Percentiles rank a stretch among this genome's conserved stretches.
phyloP scores from a whole-genome alignment of 1,140 invertebrate species.

The Drosophila micromelanica region DNA sequence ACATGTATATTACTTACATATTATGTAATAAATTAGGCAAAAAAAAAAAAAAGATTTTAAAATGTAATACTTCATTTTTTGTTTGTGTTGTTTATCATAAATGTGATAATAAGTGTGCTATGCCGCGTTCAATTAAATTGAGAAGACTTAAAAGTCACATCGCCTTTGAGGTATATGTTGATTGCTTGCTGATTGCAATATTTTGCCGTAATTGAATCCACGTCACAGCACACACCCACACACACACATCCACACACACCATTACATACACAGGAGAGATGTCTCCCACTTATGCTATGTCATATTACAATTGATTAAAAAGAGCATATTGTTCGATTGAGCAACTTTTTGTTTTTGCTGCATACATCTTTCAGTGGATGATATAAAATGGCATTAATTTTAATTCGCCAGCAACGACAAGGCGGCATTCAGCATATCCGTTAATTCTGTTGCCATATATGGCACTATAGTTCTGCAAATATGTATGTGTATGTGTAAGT shows the following conservation, averaged over 20 bases:
- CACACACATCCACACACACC: neutral
- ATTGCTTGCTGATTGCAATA: slow-evolving; percentile 44
- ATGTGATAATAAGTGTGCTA: neutral
- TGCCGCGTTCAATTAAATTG: neutral
- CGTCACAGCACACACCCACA: neutral
- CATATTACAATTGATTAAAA: slow-evolving; percentile 54
- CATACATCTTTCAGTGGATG: slow-evolving; percentile 13
- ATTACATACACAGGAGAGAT: slow-evolving; percentile 1
- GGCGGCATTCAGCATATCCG: neutral
- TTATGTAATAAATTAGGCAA: too few species aligned
- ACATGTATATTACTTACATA: too few species aligned
- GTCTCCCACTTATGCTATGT: slow-evolving; percentile 30
- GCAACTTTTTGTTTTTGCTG: slow-evolving; percentile 32
- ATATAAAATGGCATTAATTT: slow-evolving; percentile 55
- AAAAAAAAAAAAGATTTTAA: too few species aligned
- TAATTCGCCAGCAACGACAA: slow-evolving; percentile 34
- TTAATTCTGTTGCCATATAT: neutral
- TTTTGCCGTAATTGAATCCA: slow-evolving; percentile 62
- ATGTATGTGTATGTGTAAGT: slow-evolving; percentile 8
- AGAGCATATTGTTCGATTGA: slow-evolving; percentile 27
- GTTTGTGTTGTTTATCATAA: neutral
- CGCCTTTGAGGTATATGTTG: slow-evolving; percentile 37
- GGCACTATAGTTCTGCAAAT: too few species aligned
- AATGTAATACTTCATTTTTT: neutral
- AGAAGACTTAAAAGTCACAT: neutral